A percentile compares a stretch with the other conserved stretches of the same genome.
Evolutionary conservation across 1,140 invertebrate species (phyloP).

Genomic region (Globodera ellingtonae): DNA sequence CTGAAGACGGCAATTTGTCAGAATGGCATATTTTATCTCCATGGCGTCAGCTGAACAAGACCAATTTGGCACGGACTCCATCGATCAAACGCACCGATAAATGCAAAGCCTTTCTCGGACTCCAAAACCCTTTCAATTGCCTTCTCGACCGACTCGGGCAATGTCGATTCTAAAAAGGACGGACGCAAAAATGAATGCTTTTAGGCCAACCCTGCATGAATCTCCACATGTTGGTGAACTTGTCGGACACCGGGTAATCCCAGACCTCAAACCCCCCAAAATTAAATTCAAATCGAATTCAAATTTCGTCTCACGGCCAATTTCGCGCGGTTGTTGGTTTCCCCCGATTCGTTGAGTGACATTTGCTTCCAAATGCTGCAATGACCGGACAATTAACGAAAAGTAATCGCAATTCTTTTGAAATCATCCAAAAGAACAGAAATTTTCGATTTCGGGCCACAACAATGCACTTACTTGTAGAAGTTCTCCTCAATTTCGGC

Average conservation of each 20-base stretch:
- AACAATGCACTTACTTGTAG: conserved; percentile 77
- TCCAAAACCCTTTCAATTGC: conserved; percentile 79
- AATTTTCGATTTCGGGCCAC: conserved; percentile 13
- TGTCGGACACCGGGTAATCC: conserved; percentile 95
- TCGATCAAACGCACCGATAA: conserved; percentile 73
- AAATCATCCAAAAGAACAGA: neutral
- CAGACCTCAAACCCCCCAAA: conserved; percentile 71
- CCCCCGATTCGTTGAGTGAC: conserved; percentile 87
- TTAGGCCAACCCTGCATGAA: conserved; percentile 76
- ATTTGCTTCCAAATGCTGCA: conserved; percentile 94
- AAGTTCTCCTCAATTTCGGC: conserved; percentile 89
- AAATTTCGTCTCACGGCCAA: conserved; percentile 72
- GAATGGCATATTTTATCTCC: conserved; percentile 80
- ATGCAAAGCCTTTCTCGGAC: conserved; percentile 85
- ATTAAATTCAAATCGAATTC: neutral
- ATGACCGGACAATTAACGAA: neutral
- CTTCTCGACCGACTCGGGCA: conserved; percentile 78
- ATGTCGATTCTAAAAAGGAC: conserved; percentile 72
- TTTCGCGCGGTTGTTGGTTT: conserved; percentile 83
- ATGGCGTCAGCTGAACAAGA: conserved; percentile 79
- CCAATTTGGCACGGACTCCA: neutral
- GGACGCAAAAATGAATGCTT: neutral
- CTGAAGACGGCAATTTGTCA: conserved; percentile 87
- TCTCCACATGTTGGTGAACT: conserved; percentile 97
- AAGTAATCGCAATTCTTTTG: too few species aligned